Evolutionary conservation across 2,113 vertebrate genomes (phyloP), one percentile per base, ranked within the genome.

Genomic region (Aythya baeri): DNA sequence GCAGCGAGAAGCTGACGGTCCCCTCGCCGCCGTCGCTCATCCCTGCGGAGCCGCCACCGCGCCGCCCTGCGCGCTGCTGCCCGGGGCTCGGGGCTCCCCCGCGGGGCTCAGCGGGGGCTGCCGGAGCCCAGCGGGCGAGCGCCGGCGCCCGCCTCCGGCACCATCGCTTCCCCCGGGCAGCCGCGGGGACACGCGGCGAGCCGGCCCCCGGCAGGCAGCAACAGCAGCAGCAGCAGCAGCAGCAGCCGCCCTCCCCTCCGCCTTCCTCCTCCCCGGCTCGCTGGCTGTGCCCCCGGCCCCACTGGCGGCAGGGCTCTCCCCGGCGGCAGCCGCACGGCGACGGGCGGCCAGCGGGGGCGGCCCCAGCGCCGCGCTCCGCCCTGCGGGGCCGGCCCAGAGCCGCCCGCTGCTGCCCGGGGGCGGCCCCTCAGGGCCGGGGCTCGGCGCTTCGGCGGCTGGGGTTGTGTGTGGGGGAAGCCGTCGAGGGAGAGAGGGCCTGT

Each of bases 1-100:
- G 98, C 76, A 98, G 98, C 22, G 98, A 94, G 93, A 98, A 89
- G 62, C 96, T 97, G 94, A 98, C 88, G 75, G 83, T 96, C 70
- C 97, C 97, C 71, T 97, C 97, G 59, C 96, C 73, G 72, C 95
- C 88, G 67, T 96, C 93, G 58, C 94, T 98, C 98, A 98, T 98
- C 38, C 94, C 96, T 90, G 81, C 85, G 66, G 59, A 54, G 23
- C 32, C 31, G n/a, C 66, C 29, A 50, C n/a, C 13, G 62, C 79
- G 31, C 57, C 78, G 38, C 49, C 49, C 49, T 50, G 49, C 49
- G 49, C 49, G 77, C 88, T 67, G 58, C 95, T 81, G 54, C 67
- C 34, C 62, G 76, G 58, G 76, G 89, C 52, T 75, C 91, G 79
- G 52, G 80, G 90, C 49, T 92, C 80, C 88, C 44, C 84, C 79